A percentile compares a stretch with the other conserved stretches of the same genome.
Conservation (phyloP, 2,113 vertebrate species). For the Tinamus guttatus region DNA sequence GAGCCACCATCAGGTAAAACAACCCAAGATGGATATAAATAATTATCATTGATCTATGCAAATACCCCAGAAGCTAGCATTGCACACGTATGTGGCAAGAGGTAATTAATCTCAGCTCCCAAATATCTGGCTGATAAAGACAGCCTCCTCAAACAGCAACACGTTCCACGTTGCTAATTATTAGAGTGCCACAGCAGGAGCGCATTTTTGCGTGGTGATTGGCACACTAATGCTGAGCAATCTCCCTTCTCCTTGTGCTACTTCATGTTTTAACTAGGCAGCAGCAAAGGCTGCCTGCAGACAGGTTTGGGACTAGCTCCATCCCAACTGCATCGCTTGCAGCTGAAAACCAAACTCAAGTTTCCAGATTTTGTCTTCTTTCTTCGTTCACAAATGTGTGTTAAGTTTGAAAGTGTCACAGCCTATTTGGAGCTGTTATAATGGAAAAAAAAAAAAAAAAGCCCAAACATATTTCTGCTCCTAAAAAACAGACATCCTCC, state of each 20-base stretch:
- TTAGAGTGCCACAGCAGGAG: not conserved
- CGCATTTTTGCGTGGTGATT: fast-evolving
- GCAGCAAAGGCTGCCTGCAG: not conserved
- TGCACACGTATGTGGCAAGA: not conserved
- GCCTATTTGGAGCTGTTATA: not conserved
- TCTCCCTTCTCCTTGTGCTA: not conserved
- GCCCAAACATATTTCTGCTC: not conserved
- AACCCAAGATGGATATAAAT: not conserved
- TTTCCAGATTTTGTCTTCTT: not conserved
- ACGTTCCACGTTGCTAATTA: fast-evolving
- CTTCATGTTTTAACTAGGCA: not conserved
- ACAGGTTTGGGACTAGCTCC: not conserved
- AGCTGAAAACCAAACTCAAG: not conserved
- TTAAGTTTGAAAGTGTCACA: not conserved
- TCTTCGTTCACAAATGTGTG: not conserved
- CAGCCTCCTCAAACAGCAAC: not conserved
- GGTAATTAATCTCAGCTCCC: not conserved
- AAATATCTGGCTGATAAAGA: not conserved
- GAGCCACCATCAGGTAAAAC: not conserved
- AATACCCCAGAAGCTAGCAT: not conserved
- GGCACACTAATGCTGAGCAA: not conserved
- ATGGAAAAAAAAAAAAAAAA: not conserved
- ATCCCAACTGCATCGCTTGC: not conserved
- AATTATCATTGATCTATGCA: not conserved
- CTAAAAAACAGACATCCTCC: not conserved